Conservation (phyloP, 2,113 vertebrate genomes). For the Clinocottus analis region DNA sequence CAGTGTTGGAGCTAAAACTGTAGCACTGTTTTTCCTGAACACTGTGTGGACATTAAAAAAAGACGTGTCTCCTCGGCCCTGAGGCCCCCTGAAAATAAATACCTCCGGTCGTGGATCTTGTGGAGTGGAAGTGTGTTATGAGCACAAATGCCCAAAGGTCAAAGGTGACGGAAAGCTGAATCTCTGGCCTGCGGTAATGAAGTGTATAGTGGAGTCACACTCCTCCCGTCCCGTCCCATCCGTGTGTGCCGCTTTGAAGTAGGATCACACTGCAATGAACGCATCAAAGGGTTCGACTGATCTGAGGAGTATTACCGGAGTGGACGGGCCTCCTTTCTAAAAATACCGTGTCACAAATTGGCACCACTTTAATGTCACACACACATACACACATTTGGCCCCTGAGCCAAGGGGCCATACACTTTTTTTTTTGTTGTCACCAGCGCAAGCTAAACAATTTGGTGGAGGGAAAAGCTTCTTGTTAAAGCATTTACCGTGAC, state of each 20-base stretch:
- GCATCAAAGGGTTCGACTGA: constrained; percentile 78
- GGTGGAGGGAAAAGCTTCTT: neutral
- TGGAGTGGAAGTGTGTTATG: constrained; percentile 44
- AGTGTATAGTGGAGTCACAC: constrained; percentile 35
- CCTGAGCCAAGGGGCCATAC: constrained; percentile 4
- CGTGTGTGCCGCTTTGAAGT: constrained; percentile 78
- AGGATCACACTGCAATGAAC: constrained; percentile 74
- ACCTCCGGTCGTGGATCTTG: constrained; percentile 14
- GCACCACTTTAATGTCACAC: constrained; percentile 69
- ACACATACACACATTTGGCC: constrained; percentile 6
- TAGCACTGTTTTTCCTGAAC: neutral
- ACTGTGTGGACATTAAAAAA: neutral
- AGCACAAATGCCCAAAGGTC: constrained; percentile 53
- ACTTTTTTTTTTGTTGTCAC: neutral
- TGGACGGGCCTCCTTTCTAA: constrained; percentile 60
- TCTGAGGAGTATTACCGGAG: constrained; percentile 72
- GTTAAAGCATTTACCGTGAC: neutral
- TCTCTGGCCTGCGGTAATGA: constrained; percentile 47
- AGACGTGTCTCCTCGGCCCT: neutral
- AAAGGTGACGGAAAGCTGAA: constrained; percentile 56
- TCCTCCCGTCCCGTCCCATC: constrained; percentile 9
- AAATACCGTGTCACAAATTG: constrained; percentile 80
- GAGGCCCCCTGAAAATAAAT: constrained; percentile 11
- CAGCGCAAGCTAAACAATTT: neutral
- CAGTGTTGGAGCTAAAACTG: neutral